A percentile compares a stretch with the other conserved stretches of the same genome.
Evolutionary conservation across 1,140 invertebrate species (phyloP).

Genomic region (Eurosta solidaginis): DNA sequence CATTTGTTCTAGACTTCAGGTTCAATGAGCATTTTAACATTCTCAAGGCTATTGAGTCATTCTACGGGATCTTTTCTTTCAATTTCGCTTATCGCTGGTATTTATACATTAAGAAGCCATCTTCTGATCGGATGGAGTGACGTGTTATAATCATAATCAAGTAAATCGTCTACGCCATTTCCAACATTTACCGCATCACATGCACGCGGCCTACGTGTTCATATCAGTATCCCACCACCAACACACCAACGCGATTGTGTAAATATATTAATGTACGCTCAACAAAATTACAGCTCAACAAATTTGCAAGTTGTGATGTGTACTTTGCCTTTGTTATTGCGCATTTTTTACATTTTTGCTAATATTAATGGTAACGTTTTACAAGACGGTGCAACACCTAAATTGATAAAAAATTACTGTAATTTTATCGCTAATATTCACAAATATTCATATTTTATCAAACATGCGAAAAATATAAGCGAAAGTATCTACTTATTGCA

Average conservation of each 20-base stretch:
- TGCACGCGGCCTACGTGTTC: neutral
- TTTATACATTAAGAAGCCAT: too few species aligned
- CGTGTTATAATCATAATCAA: neutral
- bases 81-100: too few species aligned
- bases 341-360: neutral
- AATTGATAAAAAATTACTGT: too few species aligned
- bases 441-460: neutral
- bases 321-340: conserved; percentile 9
- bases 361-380: too few species aligned
- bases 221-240: neutral
- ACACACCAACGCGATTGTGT: neutral
- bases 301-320: neutral
- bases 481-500: neutral
- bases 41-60: too few species aligned
- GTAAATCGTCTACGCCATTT: neutral
- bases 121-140: neutral
- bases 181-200: conserved; percentile 12
- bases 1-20: too few species aligned
- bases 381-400: too few species aligned
- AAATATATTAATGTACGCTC: neutral
- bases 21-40: too few species aligned
- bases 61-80: too few species aligned
- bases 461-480: neutral
- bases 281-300: too few species aligned
- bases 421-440: neutral